Evolutionary conservation across 2,797 vertebrate genomes (phyloP), one percentile per base, ranked within the genome.

Genomic region (Amblyraja radiata): DNA sequence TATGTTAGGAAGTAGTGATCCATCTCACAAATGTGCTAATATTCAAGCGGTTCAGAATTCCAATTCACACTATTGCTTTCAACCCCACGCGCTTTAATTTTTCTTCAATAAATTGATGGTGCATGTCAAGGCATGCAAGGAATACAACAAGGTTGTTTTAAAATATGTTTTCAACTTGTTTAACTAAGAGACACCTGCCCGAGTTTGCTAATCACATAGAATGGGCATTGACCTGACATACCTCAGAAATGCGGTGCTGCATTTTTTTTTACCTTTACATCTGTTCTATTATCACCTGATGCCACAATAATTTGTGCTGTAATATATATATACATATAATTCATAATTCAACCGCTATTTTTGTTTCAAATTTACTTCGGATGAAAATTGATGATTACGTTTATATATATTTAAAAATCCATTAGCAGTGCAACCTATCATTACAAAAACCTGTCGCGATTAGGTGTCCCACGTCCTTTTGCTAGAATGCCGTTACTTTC

Each of bases 21-120:
- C 28, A 65, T 65, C n/a, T 68, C 83, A 16, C 83, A 86, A 84
- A 86, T 86, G n/a, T 63, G 1, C n/a, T 32, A 32, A 86, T 88
- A 74, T 25, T 74, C 90, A 54, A 54, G 16, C 10, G 9, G 23
- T 9, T 46, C 25, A 74, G 25, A 14, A 74, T 76, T 39, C 25
- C 25, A 58, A 54, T 74, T 16, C 23, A 76, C 39, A n/a, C 23
- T 28, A 25, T 68, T 68, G 10, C 61, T 21, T 88, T 68, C n/a
- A 88, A 32, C 1, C 28, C 28, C n/a, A 32, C 13, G 14, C 4
- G 14, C 14, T 14, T 77, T 76, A n/a, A 2, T 2, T 78, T 96
- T 97, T 96, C 96, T 96, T 95, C 97, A 97, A 96, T 96, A 97
- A 96, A 96, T 94, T 95, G 96, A 96, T 95, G 96, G 96, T 96